Percentiles rank a stretch among this genome's conserved stretches.
These are phyloP conservation scores for Cavia porcellus DNA, from an alignment of 2,113 vertebrate species.

Conservation along the genomic window DNA sequence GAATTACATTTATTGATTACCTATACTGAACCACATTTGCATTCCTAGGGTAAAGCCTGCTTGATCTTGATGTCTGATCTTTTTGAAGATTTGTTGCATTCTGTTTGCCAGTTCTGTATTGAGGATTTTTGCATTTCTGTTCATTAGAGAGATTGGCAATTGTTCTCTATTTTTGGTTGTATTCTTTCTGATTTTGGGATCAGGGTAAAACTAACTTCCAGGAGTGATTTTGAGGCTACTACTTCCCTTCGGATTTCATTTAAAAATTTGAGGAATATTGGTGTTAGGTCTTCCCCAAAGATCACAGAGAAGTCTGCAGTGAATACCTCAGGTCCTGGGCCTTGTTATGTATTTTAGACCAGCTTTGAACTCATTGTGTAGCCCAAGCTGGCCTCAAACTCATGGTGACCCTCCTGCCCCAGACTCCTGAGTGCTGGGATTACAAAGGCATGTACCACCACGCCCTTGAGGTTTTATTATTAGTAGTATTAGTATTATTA, in stretches of 20 bases:
- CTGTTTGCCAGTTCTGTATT: background rate
- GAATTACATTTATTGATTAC: background rate
- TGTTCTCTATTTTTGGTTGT: background rate
- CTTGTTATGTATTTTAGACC: too few species aligned
- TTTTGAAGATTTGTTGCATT: background rate
- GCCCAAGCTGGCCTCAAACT: too few species aligned
- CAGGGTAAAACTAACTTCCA: background rate
- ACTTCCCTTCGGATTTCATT: background rate
- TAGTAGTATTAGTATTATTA: background rate
- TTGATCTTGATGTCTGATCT: background rate
- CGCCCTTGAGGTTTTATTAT: too few species aligned
- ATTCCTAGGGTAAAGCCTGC: background rate
- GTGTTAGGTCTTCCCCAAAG: background rate
- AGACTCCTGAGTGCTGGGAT: too few species aligned
- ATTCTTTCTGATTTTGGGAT: background rate
- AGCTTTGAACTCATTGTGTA: too few species aligned
- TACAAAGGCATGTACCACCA: too few species aligned
- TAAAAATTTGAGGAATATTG: background rate
- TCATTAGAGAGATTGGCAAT: background rate
- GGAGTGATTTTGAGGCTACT: background rate
- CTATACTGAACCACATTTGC: background rate
- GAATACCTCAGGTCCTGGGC: background rate
- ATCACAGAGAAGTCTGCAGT: background rate
- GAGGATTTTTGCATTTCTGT: background rate
- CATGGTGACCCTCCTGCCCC: too few species aligned